Conservation (phyloP, 2,888 invertebrate genomes). For the Metallyticus violacea region DNA sequence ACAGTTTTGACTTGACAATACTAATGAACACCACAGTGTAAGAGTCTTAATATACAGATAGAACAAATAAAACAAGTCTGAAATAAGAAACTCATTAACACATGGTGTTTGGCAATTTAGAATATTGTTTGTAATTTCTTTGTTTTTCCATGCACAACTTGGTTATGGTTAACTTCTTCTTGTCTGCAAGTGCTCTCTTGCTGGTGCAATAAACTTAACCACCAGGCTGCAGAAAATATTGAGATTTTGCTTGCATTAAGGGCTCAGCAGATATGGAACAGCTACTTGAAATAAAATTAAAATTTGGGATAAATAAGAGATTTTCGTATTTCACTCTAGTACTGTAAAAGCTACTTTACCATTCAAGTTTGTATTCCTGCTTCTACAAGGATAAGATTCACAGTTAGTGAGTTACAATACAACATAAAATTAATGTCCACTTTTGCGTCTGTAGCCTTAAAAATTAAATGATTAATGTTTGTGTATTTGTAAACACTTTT, state of each 20-base stretch:
- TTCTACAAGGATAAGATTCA: background rate
- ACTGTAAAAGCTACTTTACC: background rate
- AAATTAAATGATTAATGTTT: background rate
- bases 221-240: background rate
- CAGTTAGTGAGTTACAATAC: background rate
- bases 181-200: background rate
- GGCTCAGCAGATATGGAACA: background rate
- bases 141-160: constrained; percentile 28
- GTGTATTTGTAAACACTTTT: background rate
- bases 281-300: background rate
- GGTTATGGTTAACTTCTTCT: background rate
- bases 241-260: background rate
- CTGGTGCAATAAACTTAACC: background rate
- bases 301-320: background rate
- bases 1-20: too few relatives aligned
- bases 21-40: too few relatives aligned
- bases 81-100: background rate
- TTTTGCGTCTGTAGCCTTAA: background rate
- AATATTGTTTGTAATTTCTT: constrained; percentile 23
- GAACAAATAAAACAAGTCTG: background rate
- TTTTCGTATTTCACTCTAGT: background rate
- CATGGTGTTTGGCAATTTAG: constrained; percentile 27
- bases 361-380: background rate
- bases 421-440: background rate
- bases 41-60: background rate